phyloP scores from a whole-genome alignment of 2,888 invertebrate species.

The Acanthococcus lagerstroemiae region DNA sequence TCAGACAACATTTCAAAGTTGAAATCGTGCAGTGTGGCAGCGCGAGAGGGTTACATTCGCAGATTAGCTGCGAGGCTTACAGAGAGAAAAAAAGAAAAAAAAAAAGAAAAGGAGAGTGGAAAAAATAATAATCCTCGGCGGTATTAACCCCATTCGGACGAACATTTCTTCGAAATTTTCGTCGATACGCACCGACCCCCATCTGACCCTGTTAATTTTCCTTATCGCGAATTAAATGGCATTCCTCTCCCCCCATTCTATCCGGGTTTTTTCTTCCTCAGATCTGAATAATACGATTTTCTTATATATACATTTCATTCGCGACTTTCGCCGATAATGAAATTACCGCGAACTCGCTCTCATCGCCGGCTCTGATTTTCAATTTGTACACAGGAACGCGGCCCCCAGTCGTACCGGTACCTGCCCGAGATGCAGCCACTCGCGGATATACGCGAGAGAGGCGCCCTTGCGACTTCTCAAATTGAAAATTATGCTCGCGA shows the following conservation, averaged over 20 bases:
- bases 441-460: no score
- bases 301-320: no score
- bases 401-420: no score
- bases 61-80: conserved; percentile 21
- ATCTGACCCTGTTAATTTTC: conserved; percentile 1
- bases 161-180: conserved; percentile 11
- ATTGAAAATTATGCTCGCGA: no score
- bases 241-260: neutral
- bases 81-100: no score
- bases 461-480: no score
- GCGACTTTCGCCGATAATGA: no score
- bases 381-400: no score
- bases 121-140: conserved; percentile 22
- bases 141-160: conserved; percentile 21
- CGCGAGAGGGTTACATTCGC: conserved; percentile 1
- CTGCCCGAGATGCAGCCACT: no score
- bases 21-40: conserved; percentile 6
- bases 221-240: neutral
- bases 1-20: conserved; percentile 25
- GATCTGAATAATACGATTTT: neutral
- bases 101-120: no score
- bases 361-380: no score
- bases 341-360: no score
- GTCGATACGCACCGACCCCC: neutral
- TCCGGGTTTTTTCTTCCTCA: neutral